phyloP scores from a whole-genome alignment of 2,797 vertebrate genomes.

The Arnoldichthys spilopterus region DNA sequence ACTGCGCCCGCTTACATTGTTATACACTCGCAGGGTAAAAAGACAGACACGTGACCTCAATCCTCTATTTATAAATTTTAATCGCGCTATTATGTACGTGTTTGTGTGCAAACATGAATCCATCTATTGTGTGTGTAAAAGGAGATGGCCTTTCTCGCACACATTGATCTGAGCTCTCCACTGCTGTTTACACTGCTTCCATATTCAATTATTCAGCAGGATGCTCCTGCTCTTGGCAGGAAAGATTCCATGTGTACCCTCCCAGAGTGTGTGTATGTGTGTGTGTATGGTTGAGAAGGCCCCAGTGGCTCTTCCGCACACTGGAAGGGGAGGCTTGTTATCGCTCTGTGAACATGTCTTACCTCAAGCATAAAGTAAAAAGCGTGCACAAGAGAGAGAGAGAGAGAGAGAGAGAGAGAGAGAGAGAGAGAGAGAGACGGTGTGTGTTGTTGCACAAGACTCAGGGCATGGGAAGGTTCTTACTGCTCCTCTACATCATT shows the following conservation, averaged over 20 bases:
- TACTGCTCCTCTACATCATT: neutral
- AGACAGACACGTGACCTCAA: neutral
- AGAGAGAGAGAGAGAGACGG: neutral
- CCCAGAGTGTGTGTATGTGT: conserved; percentile 17
- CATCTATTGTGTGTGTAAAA: conserved; percentile 15
- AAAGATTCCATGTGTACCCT: neutral
- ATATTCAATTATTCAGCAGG: conserved; percentile 44
- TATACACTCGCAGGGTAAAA: neutral
- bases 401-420: neutral
- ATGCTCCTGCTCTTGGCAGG: conserved; percentile 26
- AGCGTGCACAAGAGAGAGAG: neutral
- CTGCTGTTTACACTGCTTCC: conserved; percentile 28
- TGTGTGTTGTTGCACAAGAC: conserved; percentile 1
- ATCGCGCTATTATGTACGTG: too few relatives aligned
- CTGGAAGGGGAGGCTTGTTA: conserved; percentile 25
- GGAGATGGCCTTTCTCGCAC: neutral
- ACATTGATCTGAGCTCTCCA: neutral
- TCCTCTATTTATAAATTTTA: neutral
- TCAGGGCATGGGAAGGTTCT: neutral
- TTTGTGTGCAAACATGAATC: conserved; percentile 1
- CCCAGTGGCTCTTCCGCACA: neutral
- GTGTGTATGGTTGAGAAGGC: neutral
- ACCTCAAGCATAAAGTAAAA: conserved; percentile 10
- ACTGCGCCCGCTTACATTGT: too few relatives aligned
- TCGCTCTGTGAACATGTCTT: neutral